Percentiles rank a stretch among this genome's conserved stretches.
Conservation (phyloP, 2,888 invertebrate genomes). For the Chaitophorus viminalis region DNA sequence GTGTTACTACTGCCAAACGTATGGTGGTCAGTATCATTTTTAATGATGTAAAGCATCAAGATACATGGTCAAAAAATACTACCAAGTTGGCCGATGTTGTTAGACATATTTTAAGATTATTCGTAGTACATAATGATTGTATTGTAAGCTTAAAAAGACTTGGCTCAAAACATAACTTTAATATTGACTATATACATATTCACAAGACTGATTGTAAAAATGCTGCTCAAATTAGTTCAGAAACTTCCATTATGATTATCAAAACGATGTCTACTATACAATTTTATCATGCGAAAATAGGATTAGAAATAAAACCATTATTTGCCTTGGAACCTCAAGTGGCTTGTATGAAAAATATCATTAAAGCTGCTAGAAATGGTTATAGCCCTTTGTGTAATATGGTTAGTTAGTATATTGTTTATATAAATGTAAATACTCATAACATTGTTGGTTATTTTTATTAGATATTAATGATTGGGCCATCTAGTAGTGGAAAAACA, state of each 20-base stretch:
- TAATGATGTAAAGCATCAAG: conserved; percentile 34
- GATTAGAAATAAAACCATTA: conserved; percentile 23
- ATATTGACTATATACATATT: conserved; percentile 55
- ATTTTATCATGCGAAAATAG: conserved; percentile 47
- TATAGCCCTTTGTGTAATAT: conserved; percentile 19
- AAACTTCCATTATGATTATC: conserved; percentile 54
- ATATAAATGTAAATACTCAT: not conserved
- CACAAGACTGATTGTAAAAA: conserved; percentile 62
- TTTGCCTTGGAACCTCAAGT: conserved; percentile 36
- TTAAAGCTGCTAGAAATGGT: conserved; percentile 42
- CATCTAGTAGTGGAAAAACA: conserved; percentile 73
- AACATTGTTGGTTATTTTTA: conserved; percentile 62
- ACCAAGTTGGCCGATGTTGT: not conserved
- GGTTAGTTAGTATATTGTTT: conserved; percentile 23
- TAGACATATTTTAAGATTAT: conserved; percentile 18
- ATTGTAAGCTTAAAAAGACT: conserved; percentile 36
- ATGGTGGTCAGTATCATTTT: conserved; percentile 45
- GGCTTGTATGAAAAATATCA: conserved; percentile 35
- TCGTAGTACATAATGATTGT: conserved; percentile 41
- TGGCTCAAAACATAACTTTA: conserved; percentile 1
- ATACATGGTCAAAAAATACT: conserved; percentile 32
- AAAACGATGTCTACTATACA: conserved; percentile 51
- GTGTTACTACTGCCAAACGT: conserved; percentile 5
- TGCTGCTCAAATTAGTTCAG: conserved; percentile 34
- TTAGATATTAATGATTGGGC: conserved; percentile 70